These are phyloP conservation scores for Uloborus plumipes DNA, from an alignment of 2,888 invertebrate genomes.

Conservation along the genomic window DNA sequence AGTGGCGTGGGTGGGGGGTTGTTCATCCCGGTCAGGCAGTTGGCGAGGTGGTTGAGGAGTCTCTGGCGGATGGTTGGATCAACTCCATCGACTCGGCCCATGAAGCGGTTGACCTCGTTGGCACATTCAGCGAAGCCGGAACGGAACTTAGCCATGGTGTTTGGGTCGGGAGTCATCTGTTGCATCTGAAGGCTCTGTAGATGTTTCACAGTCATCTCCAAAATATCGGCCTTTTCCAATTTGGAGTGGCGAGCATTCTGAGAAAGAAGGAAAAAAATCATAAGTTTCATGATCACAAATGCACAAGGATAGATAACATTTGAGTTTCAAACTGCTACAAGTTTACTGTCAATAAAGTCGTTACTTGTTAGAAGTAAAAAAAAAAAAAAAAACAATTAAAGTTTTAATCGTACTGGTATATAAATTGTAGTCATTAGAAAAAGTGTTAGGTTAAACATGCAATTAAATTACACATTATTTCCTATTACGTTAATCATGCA, in stretches of 20 bases:
- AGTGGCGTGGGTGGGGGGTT: constrained; percentile 67
- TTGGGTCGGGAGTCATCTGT: constrained; percentile 84
- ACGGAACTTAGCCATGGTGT: constrained; percentile 86
- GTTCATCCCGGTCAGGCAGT: constrained; percentile 75
- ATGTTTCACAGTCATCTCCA: constrained; percentile 97
- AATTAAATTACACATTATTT: background rate
- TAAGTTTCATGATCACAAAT: constrained; percentile 17
- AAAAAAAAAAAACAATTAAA: too few relatives aligned
- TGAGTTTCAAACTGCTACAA: too few relatives aligned
- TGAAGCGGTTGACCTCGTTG: constrained; percentile 84
- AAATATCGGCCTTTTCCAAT: constrained; percentile 94
- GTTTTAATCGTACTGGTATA: too few relatives aligned
- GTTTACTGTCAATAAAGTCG: background rate
- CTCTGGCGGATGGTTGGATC: constrained; percentile 81
- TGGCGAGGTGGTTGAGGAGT: constrained; percentile 82
- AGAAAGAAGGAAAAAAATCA: constrained; percentile 16
- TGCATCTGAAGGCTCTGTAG: constrained; percentile 84
- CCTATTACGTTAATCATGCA: background rate
- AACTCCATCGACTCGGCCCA: constrained; percentile 70
- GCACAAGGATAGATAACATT: background rate
- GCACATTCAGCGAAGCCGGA: constrained; percentile 91
- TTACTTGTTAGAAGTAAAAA: background rate
- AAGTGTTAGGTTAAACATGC: background rate
- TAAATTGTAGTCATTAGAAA: too few relatives aligned
- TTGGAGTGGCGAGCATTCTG: constrained; percentile 84